These are phyloP conservation scores for Heloderma charlesbogerti DNA, from an alignment of 2,113 vertebrate genomes.

Conservation along the genomic window DNA sequence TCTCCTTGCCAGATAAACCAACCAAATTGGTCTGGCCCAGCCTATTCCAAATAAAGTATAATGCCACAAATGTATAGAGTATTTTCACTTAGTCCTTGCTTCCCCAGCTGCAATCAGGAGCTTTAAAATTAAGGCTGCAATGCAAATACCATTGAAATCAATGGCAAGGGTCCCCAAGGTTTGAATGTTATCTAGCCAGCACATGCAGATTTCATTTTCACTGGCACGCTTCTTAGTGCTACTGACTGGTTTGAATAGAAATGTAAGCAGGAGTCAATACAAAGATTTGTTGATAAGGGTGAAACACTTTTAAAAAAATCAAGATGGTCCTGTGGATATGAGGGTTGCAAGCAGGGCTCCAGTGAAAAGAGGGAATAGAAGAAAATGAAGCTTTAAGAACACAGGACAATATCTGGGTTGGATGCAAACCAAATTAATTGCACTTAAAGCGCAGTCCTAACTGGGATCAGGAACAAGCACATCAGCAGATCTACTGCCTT, in stretches of 20 bases:
- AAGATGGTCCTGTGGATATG: constrained; percentile 58
- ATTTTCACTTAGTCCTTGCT: constrained; percentile 38
- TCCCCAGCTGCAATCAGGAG: constrained; percentile 30
- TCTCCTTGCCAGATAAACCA: constrained; percentile 57
- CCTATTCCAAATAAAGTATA: constrained; percentile 33
- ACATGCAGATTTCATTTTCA: constrained; percentile 19
- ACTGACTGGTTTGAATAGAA: neutral
- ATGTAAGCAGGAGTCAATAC: neutral
- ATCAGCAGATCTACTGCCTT: neutral
- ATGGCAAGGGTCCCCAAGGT: neutral
- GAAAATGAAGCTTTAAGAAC: neutral
- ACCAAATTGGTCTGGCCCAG: constrained; percentile 48
- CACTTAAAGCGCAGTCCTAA: neutral
- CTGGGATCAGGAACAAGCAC: neutral
- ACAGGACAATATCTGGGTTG: neutral
- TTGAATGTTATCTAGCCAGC: constrained; percentile 14
- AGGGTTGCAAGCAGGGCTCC: constrained; percentile 48
- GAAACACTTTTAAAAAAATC: constrained; percentile 40
- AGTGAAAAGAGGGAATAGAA: constrained; percentile 59
- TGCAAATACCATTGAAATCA: constrained; percentile 7
- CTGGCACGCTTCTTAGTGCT: neutral
- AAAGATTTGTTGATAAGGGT: neutral
- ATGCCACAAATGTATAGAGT: constrained; percentile 33
- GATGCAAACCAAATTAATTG: neutral
- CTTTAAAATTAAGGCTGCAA: constrained; percentile 8